Evolutionary conservation across 2,797 vertebrate genomes (phyloP).

Genomic region (Macropus fuliginosus): DNA sequence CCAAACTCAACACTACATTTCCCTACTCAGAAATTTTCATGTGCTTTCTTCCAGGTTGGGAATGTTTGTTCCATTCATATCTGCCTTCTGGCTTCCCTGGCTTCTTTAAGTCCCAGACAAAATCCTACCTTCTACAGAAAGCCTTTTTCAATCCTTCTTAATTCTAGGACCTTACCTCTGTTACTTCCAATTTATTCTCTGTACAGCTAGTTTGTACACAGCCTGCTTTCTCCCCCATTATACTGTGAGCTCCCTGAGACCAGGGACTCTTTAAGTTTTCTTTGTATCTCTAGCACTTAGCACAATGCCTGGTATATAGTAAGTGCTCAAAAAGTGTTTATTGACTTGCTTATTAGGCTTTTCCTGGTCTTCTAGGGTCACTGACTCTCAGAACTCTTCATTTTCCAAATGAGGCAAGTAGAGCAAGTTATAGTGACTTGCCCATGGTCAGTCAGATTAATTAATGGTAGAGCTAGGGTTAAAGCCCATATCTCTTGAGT

Average conservation of each 20-base stretch:
- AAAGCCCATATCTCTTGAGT: neutral
- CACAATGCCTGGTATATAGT: no score
- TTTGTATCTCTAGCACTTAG: no score
- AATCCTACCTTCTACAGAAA: neutral
- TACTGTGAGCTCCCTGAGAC: no score
- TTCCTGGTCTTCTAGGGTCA: neutral
- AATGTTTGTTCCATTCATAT: neutral
- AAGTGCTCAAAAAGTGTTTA: no score
- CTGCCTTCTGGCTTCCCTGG: neutral
- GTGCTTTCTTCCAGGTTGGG: neutral
- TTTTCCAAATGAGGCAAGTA: neutral
- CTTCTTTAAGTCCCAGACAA: neutral
- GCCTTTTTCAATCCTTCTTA: neutral
- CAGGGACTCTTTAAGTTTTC: no score
- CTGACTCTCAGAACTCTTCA: neutral
- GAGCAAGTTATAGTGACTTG: neutral
- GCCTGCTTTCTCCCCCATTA: neutral
- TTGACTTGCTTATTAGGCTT: neutral
- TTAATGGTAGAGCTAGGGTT: neutral
- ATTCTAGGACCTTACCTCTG: neutral
- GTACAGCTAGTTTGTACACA: neutral
- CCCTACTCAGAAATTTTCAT: neutral
- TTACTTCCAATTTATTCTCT: neutral
- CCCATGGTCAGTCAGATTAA: no score
- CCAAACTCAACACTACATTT: neutral